These are phyloP conservation scores for Xiphorhynchus elegans DNA, from an alignment of 2,113 vertebrate genomes.

Conservation along the genomic window DNA sequence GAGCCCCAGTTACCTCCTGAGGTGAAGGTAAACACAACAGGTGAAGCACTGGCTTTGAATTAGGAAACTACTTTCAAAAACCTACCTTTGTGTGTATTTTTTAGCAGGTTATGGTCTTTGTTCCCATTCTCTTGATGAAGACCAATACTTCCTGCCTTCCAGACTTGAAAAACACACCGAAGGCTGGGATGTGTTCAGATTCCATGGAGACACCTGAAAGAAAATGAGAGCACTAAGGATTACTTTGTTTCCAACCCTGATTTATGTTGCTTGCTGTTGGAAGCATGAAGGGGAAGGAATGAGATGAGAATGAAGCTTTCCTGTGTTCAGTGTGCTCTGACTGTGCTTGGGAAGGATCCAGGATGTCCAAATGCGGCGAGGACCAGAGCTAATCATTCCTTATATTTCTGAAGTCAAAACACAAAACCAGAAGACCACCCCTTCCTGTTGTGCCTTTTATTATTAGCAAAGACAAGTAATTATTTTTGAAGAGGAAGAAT, in stretches of 20 bases:
- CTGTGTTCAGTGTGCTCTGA: background rate
- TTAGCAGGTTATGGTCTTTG: background rate
- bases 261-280: background rate
- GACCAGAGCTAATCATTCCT: background rate
- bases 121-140: background rate
- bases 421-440: background rate
- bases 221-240: background rate
- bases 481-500: constrained; percentile 19
- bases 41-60: background rate
- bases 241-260: background rate
- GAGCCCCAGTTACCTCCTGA: background rate
- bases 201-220: background rate
- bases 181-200: background rate
- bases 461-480: constrained; percentile 27
- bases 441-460: constrained; percentile 36
- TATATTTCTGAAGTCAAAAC: constrained; percentile 27
- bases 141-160: background rate
- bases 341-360: background rate
- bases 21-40: background rate
- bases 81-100: background rate
- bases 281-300: background rate
- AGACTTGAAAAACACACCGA: background rate
- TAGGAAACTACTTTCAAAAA: background rate
- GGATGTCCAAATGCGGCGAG: background rate
- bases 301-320: background rate